phyloP scores from a whole-genome alignment of 1,140 invertebrate species.

The Lordiphosa stackelbergi region DNA sequence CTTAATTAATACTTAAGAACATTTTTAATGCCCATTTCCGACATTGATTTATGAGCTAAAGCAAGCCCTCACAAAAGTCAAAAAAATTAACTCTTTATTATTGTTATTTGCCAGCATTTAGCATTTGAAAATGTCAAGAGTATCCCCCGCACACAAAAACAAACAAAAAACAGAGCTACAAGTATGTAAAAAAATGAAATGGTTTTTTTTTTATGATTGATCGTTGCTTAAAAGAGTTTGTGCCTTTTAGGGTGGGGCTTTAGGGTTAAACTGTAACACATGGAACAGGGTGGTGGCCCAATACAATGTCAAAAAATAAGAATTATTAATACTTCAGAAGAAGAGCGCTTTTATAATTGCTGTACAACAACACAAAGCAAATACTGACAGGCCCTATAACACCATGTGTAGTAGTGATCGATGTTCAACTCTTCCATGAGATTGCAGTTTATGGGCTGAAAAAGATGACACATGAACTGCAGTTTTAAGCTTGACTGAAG shows the following conservation, averaged over 20 bases:
- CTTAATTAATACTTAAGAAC: slow-evolving; percentile 34
- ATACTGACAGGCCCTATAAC: slow-evolving; percentile 20
- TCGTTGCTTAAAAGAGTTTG: slow-evolving; percentile 55
- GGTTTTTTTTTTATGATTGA: slow-evolving; percentile 53
- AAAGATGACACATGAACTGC: slow-evolving; percentile 12
- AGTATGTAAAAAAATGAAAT: slow-evolving; percentile 22
- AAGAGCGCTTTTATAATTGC: slow-evolving; percentile 31
- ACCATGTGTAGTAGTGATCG: slow-evolving; percentile 17
- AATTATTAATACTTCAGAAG: too few relatives aligned
- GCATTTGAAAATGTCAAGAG: slow-evolving; percentile 29
- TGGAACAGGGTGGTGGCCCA: slow-evolving; percentile 23
- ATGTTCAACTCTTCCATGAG: slow-evolving; percentile 10
- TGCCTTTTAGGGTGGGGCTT: slow-evolving; percentile 14
- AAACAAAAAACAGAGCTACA: slow-evolving; percentile 14
- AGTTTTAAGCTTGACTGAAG: slow-evolving; percentile 32
- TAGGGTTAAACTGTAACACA: slow-evolving; percentile 65
- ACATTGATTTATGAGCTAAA: slow-evolving; percentile 9
- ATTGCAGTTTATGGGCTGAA: slow-evolving; percentile 12
- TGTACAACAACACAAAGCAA: slow-evolving; percentile 15
- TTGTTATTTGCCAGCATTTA: slow-evolving; percentile 35
- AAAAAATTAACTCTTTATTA: slow-evolving; percentile 25
- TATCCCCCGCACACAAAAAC: slow-evolving; percentile 9
- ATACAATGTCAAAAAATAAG: slow-evolving; percentile 23
- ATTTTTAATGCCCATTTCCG: slow-evolving; percentile 25
- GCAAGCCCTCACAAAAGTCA: slow-evolving; percentile 5